Conservation (phyloP, 2,797 vertebrate species). For the Rallus crepitans region DNA sequence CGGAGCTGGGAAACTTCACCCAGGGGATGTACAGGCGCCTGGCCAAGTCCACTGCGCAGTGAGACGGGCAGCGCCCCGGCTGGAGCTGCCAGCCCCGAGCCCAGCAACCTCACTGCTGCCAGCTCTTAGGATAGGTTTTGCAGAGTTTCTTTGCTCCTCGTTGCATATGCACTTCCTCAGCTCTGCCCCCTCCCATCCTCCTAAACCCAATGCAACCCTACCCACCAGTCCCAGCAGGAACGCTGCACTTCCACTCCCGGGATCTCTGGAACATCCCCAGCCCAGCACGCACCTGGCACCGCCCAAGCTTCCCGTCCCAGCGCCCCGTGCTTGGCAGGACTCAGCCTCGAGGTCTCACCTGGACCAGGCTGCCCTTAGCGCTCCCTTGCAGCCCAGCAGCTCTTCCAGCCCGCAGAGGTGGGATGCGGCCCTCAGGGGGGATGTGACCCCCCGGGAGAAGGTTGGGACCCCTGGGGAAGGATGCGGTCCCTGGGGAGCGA, state of each 20-base stretch:
- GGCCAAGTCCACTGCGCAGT: accelerated
- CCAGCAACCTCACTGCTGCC: accelerated
- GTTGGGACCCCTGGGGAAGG: not conserved
- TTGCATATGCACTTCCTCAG: not conserved
- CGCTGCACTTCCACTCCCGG: accelerated
- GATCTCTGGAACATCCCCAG: not conserved
- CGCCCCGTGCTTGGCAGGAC: accelerated
- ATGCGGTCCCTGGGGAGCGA: too few relatives aligned
- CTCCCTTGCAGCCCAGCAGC: accelerated
- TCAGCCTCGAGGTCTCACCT: accelerated
- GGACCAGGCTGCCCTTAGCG: not conserved
- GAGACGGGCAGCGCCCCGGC: accelerated
- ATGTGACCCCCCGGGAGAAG: too few relatives aligned
- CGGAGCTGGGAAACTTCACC: constrained; percentile 54
- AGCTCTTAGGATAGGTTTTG: not conserved
- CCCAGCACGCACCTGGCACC: accelerated
- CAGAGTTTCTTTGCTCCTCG: not conserved
- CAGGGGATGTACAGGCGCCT: constrained; percentile 6
- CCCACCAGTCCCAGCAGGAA: accelerated
- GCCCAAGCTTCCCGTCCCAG: accelerated
- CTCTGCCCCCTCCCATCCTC: not conserved
- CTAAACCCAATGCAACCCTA: accelerated
- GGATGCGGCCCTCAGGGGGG: not conserved
- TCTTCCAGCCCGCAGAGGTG: accelerated
- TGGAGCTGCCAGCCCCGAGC: not conserved